phyloP scores from a whole-genome alignment of 2,888 invertebrate species.

The Troilus luridus region DNA sequence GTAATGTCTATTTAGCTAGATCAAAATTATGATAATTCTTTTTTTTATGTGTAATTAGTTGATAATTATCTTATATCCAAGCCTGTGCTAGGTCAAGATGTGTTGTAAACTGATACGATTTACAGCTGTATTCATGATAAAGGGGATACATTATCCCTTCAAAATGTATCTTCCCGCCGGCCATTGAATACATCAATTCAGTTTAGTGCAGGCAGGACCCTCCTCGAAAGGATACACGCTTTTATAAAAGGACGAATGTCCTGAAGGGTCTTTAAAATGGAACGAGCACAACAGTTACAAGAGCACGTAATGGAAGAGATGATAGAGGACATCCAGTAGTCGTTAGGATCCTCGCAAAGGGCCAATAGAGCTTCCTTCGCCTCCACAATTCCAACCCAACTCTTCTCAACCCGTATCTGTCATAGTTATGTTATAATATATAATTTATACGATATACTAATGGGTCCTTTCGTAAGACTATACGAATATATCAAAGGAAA shows the following conservation, averaged over 20 bases:
- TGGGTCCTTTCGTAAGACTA: too few relatives aligned
- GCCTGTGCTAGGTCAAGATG: too few relatives aligned
- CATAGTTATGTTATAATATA: too few relatives aligned
- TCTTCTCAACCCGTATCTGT: background rate
- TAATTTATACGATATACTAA: too few relatives aligned
- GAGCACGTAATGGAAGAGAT: background rate
- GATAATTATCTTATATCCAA: too few relatives aligned
- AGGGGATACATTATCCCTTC: background rate
- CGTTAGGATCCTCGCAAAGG: background rate
- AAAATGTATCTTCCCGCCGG: background rate
- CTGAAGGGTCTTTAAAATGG: background rate
- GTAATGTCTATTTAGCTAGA: too few relatives aligned
- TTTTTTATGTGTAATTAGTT: too few relatives aligned
- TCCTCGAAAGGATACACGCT: background rate
- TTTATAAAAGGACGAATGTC: background rate
- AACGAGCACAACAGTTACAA: background rate
- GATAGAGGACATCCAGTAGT: background rate
- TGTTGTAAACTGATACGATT: background rate
- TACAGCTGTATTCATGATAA: background rate
- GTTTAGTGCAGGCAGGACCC: background rate
- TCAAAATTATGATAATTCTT: too few relatives aligned
- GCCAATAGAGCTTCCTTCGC: background rate
- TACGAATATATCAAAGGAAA: too few relatives aligned
- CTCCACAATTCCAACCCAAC: background rate
- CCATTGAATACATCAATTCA: background rate